Base-by-base conservation (phyloP, 2,888 invertebrate species). In the Gymnoscelis rufifasciata region DNA sequence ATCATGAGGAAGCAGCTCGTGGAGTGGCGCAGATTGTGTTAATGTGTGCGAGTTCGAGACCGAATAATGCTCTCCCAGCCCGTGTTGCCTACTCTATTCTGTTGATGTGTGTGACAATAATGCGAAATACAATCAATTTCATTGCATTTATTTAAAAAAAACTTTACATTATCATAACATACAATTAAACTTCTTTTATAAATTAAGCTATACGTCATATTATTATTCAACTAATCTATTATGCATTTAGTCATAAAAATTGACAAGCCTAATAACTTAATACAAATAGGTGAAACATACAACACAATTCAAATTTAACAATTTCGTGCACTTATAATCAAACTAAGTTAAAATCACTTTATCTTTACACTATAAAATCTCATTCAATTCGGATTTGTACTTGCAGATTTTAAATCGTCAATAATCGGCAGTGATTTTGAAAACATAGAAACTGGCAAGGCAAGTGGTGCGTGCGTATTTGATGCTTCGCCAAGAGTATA, bases 301-400 rank as follows among this genome's bases (percentile, higher is more conserved):
- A 86, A 84, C 83, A 84, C 83, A 84, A 73, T 80, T 80, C 76
- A 77, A 77, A 78, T 83, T 75, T 74, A 84, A 87, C 84, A 86
- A 83, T 83, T 59, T 83, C 87, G 86, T 87, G 87, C 87, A 84
- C 83, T 84, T 83, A 84, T 80, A 74, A 67, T 48, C 75, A 78
- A 79, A 82, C 77, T 81, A 81, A 81, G 83, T n/a, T n/a, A n/a
- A n/a, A 76, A 82, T 84, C 82, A 83, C 78, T 80, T 78, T 80
- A 78, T 81, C 77, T 83, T 86, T 82, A 86, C 80, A 81, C 80
- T 86, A 56, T 77, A 77, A 81, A 84, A 84, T 83, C 78, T 86
- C 86, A 84, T 83, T 87, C 83, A 83, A 78, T 78, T 86, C 75
- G 82, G 83, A 86, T 87, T 88, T 88, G 87, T 88, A 88, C 87